A percentile compares a stretch with the other conserved stretches of the same genome.
Evolutionary conservation across 2,888 invertebrate genomes (phyloP).

Genomic region (Apeira syringaria): DNA sequence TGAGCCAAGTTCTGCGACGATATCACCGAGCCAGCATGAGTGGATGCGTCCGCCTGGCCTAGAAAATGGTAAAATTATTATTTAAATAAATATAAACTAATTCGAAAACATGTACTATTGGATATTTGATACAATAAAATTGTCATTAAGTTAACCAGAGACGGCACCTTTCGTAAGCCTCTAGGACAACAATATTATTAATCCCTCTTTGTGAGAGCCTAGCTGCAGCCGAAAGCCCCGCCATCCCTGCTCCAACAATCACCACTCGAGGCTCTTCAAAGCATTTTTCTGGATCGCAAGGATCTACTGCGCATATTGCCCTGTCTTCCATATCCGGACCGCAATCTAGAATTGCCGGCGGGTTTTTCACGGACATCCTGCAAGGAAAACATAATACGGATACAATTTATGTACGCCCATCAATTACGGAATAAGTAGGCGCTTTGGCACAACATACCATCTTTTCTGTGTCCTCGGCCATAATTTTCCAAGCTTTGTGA

Average conservation of each 20-base stretch:
- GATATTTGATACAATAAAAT: too few relatives aligned
- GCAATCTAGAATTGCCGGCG: slow-evolving; percentile 47
- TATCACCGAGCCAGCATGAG: slow-evolving; percentile 90
- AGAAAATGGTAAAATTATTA: slow-evolving; percentile 33
- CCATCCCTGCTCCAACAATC: slow-evolving; percentile 91
- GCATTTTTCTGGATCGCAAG: slow-evolving; percentile 56
- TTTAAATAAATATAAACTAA: neutral
- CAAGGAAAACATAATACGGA: slow-evolving; percentile 19
- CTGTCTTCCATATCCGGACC: slow-evolving; percentile 60
- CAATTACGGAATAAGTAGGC: slow-evolving; percentile 24
- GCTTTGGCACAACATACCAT: slow-evolving; percentile 46
- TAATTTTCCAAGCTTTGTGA: slow-evolving; percentile 33
- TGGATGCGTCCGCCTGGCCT: slow-evolving; percentile 91
- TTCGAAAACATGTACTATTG: too few relatives aligned
- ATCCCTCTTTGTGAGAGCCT: slow-evolving; percentile 88
- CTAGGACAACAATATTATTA: slow-evolving; percentile 87
- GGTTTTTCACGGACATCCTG: slow-evolving; percentile 45
- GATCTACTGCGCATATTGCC: slow-evolving; percentile 57
- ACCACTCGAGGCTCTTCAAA: slow-evolving; percentile 85
- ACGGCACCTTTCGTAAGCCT: slow-evolving; percentile 88
- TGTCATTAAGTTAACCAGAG: too few relatives aligned
- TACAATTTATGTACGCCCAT: slow-evolving; percentile 26
- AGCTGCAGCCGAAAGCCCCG: slow-evolving; percentile 91
- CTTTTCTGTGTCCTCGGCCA: slow-evolving; percentile 43
- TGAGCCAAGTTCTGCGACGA: slow-evolving; percentile 89